Conservation (phyloP, 2,797 vertebrate genomes). For the Fratercula arctica region DNA sequence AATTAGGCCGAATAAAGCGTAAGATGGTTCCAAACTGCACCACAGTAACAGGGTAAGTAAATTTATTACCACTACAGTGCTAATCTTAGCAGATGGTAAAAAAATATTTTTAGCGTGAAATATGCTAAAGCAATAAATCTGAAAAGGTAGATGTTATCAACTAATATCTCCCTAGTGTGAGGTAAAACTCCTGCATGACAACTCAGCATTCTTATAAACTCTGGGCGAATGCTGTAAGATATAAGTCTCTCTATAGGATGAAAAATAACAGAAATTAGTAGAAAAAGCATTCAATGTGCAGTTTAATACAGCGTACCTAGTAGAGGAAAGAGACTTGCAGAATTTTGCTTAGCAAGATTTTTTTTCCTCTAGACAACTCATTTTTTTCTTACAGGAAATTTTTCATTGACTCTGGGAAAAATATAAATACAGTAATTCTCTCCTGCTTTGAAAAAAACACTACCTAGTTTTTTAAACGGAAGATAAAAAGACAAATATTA, state of each 20-base stretch:
- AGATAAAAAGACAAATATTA: background rate
- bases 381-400: slow-evolving; percentile 18
- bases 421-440: background rate
- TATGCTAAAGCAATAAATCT: slow-evolving; percentile 82
- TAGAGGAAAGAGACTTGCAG: background rate
- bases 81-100: slow-evolving; percentile 83
- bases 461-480: background rate
- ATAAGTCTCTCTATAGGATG: slow-evolving; percentile 43
- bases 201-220: slow-evolving; percentile 75
- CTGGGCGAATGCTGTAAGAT: slow-evolving; percentile 51
- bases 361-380: background rate
- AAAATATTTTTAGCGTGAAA: slow-evolving; percentile 81
- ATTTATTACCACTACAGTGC: slow-evolving; percentile 82
- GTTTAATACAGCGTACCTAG: background rate
- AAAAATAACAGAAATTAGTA: slow-evolving; percentile 65
- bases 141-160: slow-evolving; percentile 81
- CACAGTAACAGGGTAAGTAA: slow-evolving; percentile 77
- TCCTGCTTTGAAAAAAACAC: background rate
- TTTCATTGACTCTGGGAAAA: slow-evolving; percentile 32
- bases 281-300: slow-evolving; percentile 30
- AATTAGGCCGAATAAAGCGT: slow-evolving; percentile 76
- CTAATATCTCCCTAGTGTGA: slow-evolving; percentile 78
- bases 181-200: slow-evolving; percentile 75
- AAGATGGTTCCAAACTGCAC: slow-evolving; percentile 78
- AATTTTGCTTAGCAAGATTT: slow-evolving; percentile 46